Base-by-base conservation (phyloP, 2,797 vertebrate genomes). In the Cottoperca gobio region DNA sequence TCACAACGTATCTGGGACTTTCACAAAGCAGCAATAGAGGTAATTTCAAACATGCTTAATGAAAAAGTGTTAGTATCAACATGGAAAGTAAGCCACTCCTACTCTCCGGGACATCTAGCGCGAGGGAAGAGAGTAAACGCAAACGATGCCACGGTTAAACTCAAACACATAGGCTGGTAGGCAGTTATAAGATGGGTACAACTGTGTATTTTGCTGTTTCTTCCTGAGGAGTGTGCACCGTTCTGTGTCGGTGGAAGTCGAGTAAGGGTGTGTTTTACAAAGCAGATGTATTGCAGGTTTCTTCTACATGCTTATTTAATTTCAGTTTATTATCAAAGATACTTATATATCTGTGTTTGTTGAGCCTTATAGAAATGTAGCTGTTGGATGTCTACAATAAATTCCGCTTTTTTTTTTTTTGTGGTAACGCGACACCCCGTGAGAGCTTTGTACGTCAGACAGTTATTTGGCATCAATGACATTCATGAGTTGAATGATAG, bases 401-500 rank as follows among this genome's bases (percentile, higher is more conserved):
- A 33, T 49, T 4, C 23, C 40, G 24, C 52, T 48, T 24, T n/a
- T 40, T 33, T 74, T 52, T 48, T 24, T n/a, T 40, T 33, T 74
- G 0, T 74, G 33, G 12, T 42, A 14, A 6, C 28, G 8, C 11
- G 43, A 9, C 39, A 26, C 43, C 52, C 21, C 31, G 8, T 5
- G 19, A 40, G 19, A 53, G 31, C 35, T 61, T 70, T 55, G 37
- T 31, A 37, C 67, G 31, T 35, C 42, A 48, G 19, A 37, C 13
- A 39, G 26, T 72, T 76, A 14, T 55, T 54, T 74, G 55, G 35
- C 63, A 62, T 81, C 45, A 71, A 19, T 61, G 50, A 62, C 66
- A 59, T 62, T 78, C 40, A 78, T 81, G 53, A 82, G 35, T 39
- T 59, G 45, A 78, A 71, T 80, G 48, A 3, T 43, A 74, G 33